These are phyloP conservation scores for Resseliella maxima DNA, from an alignment of 2,888 invertebrate genomes.

Conservation along the genomic window DNA sequence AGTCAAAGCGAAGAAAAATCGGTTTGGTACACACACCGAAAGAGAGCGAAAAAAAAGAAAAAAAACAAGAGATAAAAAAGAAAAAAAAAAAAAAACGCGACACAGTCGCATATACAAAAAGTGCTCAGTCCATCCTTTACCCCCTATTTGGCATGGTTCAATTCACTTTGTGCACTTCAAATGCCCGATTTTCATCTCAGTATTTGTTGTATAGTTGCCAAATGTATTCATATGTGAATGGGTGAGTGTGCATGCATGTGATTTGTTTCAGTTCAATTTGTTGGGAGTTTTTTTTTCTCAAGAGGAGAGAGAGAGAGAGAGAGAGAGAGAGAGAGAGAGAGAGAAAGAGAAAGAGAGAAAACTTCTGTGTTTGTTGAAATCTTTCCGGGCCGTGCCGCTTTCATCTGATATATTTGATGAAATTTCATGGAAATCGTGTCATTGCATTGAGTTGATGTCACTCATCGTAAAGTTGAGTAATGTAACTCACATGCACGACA, in stretches of 20 bases:
- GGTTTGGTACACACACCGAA: not conserved
- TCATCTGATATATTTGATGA: conserved; percentile 53
- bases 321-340: too few relatives aligned
- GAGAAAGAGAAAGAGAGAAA: too few relatives aligned
- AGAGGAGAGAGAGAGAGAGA: too few relatives aligned
- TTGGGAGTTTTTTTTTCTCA: too few relatives aligned
- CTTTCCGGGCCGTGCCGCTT: conserved; percentile 23
- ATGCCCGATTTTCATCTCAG: conserved; percentile 8
- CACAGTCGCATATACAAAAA: not conserved
- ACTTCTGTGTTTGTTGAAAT: not conserved
- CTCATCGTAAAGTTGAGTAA: conserved; percentile 21
- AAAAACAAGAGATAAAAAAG: not conserved
- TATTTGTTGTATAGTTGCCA: not conserved
- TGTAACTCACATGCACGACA: conserved; percentile 32
- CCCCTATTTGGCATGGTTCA: conserved; percentile 10
- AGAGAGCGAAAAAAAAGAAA: not conserved
- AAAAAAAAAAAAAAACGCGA: not conserved
- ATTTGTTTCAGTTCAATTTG: not conserved
- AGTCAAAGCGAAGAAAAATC: not conserved
- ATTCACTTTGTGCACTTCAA: not conserved
- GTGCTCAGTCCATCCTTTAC: conserved; percentile 25
- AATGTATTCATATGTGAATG: not conserved
- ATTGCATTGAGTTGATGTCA: conserved; percentile 48
- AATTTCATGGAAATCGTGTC: conserved; percentile 51
- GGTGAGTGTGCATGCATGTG: not conserved